Base-by-base conservation (phyloP, 2,888 invertebrate species). In the Drosophila putrida region DNA sequence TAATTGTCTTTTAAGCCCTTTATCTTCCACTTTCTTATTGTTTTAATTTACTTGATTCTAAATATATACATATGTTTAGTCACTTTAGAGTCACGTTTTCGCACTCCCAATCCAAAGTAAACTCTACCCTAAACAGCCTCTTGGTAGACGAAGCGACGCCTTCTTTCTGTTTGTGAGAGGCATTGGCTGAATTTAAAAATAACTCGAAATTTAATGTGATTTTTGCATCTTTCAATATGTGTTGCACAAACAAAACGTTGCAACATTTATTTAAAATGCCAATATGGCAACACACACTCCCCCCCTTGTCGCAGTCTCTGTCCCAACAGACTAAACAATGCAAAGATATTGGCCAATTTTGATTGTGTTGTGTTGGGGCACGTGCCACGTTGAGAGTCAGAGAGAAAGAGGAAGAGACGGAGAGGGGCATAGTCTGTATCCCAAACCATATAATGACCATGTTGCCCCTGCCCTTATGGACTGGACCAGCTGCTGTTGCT, bases 251-350 rank as follows among this genome's bases (percentile, higher is more conserved):
- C 57, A 38, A 46, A 46, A 25, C 43, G 31, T 57, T 60, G 80
- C 71, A 71, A 77, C 73, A 71, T 73, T 78, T 78, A 57, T 59
- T 75, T 58, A 43, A 72, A 75, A 60, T 71, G 49, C 55, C 67
- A 65, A 68, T 53, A 49, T 41, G 38, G 25, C 25, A 27, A 13
- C n/a, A 4, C 28, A 13, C 8, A 1, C 28, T 0, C 5, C 4
- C 8, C 15, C 6, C 41, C 4, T 35, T 27, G 11, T 8, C 31
- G 10, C 10, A 27, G n/a, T 54, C 31, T 31, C n/a, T 20, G 9
- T 41, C 41, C 11, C 11, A 25, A 35, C 74, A 88, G 77, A 87
- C 84, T 83, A 87, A 81, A 78, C 82, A 85, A 73, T 47, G 39
- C 46, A 6, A 47, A 66, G 47, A 44, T 62, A 53, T 73, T 76